Evolutionary conservation across 1,140 invertebrate genomes (phyloP).

Genomic region (Drosophila fuyamai): DNA sequence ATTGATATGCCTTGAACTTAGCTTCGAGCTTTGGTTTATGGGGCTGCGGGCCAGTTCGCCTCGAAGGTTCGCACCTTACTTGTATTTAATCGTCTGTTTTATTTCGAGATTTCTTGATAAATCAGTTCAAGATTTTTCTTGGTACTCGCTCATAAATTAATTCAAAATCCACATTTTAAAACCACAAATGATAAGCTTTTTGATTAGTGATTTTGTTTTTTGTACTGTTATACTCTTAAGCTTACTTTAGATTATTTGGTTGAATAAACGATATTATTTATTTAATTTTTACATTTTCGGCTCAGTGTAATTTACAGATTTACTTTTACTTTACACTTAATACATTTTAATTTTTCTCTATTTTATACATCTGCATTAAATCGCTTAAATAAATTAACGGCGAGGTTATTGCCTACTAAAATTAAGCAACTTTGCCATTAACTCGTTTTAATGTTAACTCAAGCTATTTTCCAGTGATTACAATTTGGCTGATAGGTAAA

Average conservation of each 20-base stretch:
- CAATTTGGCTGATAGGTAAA: not conserved
- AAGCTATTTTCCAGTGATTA: not conserved
- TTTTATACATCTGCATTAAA: no score
- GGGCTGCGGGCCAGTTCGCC: not conserved
- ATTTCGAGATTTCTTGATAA: not conserved
- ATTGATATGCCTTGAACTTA: constrained; percentile 39
- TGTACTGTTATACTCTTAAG: no score
- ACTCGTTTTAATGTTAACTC: not conserved
- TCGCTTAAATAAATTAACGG: no score
- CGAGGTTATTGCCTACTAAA: no score
- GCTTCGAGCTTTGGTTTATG: constrained; percentile 6
- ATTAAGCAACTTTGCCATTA: no score
- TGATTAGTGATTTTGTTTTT: no score
- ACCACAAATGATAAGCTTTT: not conserved
- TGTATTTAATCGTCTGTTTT: not conserved
- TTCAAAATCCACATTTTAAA: not conserved
- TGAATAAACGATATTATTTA: no score
- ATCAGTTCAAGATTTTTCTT: not conserved
- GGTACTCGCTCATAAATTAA: not conserved
- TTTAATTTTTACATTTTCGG: no score
- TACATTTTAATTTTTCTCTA: no score
- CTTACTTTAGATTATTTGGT: no score
- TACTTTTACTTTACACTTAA: no score
- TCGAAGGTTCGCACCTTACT: constrained; percentile 14
- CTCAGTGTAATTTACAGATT: no score